phyloP scores from a whole-genome alignment of 2,797 vertebrate species.

The Cyclura pinguis region DNA sequence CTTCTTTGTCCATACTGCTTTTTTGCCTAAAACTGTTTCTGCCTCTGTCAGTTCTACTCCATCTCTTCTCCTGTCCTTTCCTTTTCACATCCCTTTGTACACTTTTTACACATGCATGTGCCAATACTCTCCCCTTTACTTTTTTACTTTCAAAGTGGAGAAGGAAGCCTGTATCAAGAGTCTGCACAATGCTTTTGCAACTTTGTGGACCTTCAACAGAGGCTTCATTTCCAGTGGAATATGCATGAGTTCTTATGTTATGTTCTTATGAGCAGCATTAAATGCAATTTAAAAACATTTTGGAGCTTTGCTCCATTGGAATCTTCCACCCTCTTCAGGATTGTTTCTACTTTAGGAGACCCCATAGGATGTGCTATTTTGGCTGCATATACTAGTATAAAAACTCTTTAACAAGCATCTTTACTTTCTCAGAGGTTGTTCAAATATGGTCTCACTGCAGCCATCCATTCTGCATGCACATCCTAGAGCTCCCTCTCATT shows the following conservation, averaged over 20 bases:
- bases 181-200: not conserved
- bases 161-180: not conserved
- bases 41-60: not conserved
- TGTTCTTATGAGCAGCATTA: not conserved
- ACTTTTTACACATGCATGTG: not conserved
- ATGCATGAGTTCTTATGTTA: not conserved
- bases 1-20: not conserved
- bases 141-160: not conserved
- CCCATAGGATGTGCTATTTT: no score
- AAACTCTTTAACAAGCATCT: no score
- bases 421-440: no score
- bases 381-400: no score
- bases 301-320: no score
- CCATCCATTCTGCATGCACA: no score
- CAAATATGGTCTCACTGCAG: no score
- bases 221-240: not conserved
- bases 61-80: not conserved
- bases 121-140: not conserved
- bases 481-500: no score
- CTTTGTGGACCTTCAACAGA: not conserved
- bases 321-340: no score
- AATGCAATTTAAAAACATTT: no score
- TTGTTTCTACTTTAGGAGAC: no score
- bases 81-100: not conserved
- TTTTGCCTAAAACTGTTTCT: not conserved